A percentile compares a stretch with the other conserved stretches of the same genome.
phyloP scores from a whole-genome alignment of 2,888 invertebrate genomes.

The Parthenolecanium corni region DNA sequence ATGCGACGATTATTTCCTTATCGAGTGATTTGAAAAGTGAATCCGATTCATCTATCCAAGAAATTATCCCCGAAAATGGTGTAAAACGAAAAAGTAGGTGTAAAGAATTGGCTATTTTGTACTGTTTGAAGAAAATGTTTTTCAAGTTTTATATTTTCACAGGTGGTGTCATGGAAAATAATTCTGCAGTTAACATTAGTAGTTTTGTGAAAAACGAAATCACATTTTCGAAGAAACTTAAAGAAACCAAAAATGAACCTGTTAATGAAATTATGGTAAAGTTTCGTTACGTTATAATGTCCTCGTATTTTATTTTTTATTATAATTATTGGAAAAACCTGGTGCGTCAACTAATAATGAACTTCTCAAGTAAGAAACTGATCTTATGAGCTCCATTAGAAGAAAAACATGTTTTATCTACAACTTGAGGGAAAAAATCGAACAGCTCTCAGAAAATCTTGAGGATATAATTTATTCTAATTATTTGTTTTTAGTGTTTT shows the following conservation, averaged over 20 bases:
- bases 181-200: not conserved
- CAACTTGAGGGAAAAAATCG: no score
- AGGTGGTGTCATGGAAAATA: conserved; percentile 1
- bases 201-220: not conserved
- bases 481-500: no score
- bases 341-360: no score
- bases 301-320: no score
- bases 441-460: no score
- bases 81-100: not conserved
- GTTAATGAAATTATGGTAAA: conserved; percentile 30
- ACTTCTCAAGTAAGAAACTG: no score
- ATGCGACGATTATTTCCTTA: conserved; percentile 37
- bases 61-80: conserved; percentile 1
- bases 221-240: conserved; percentile 9
- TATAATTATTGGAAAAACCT: no score
- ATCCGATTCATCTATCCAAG: conserved; percentile 41
- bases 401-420: no score
- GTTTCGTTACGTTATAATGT: no score
- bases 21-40: conserved; percentile 39
- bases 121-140: not conserved
- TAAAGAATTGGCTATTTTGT: not conserved
- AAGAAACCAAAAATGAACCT: conserved; percentile 26
- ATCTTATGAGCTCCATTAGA: no score
- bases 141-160: not conserved
- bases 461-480: no score